These are phyloP conservation scores for Myotis brandtii DNA, from an alignment of 2,113 vertebrate species.

Conservation along the genomic window DNA sequence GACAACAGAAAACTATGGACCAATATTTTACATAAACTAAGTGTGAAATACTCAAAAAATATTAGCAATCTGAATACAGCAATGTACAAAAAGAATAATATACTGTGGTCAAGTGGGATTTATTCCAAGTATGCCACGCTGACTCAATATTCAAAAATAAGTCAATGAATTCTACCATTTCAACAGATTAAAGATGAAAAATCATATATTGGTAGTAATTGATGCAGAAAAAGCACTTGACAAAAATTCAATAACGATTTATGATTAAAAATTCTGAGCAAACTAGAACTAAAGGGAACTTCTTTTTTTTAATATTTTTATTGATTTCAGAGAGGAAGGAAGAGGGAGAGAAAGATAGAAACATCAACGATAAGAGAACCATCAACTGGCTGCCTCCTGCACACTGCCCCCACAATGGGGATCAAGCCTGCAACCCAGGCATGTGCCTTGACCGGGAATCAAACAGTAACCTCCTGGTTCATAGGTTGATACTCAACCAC, in stretches of 20 bases:
- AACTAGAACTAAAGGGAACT: background rate
- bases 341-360: no score
- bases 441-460: no score
- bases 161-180: no score
- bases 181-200: background rate
- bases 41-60: background rate
- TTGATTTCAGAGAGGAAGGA: no score
- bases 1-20: background rate
- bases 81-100: background rate
- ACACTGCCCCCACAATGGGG: no score
- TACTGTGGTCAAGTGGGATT: background rate
- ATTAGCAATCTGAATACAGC: background rate
- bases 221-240: background rate
- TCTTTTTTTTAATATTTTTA: no score
- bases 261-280: background rate
- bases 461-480: no score
- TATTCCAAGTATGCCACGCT: background rate
- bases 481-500: no score
- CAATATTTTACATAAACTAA: background rate
- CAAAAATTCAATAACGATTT: background rate
- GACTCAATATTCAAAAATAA: background rate
- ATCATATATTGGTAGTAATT: accelerated
- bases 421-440: no score
- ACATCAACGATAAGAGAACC: no score
- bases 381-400: no score